Conservation (phyloP, 1,140 invertebrate species). For the Ceratitis capitata region DNA sequence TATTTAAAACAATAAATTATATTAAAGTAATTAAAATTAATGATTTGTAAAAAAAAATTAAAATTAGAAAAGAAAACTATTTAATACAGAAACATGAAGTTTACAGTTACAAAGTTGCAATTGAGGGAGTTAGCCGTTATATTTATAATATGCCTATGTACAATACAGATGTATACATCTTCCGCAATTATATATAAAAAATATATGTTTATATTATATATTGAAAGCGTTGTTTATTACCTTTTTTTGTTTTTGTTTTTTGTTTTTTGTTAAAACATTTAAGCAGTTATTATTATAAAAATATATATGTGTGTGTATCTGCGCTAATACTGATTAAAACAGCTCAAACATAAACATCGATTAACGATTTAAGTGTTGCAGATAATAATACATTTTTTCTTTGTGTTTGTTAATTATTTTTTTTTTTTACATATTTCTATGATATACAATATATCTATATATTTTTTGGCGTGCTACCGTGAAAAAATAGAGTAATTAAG, state of each 20-base stretch:
- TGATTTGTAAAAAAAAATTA: not conserved
- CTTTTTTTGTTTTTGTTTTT: not conserved
- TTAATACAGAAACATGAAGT: not conserved
- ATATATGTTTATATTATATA: not conserved
- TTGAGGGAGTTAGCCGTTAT: not conserved
- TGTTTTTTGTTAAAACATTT: not conserved
- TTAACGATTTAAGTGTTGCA: conserved; percentile 27
- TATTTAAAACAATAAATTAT: no score
- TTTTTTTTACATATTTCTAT: not conserved
- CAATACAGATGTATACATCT: not conserved
- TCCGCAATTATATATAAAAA: not conserved
- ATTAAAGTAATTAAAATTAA: no score
- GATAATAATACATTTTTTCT: not conserved
- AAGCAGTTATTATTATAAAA: not conserved
- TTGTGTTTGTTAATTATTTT: not conserved
- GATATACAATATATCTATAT: not conserved
- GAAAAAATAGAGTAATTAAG: conserved; percentile 10
- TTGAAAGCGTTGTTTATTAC: conserved; percentile 23
- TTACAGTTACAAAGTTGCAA: not conserved
- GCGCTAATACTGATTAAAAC: conserved; percentile 34
- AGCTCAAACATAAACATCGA: conserved; percentile 21
- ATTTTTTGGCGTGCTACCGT: conserved; percentile 21
- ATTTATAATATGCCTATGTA: not conserved
- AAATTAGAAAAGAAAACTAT: not conserved
- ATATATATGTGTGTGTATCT: not conserved